A percentile compares a stretch with the other conserved stretches of the same genome.
These are phyloP conservation scores for Bombus terrestris DNA, from an alignment of 1,140 invertebrate genomes.

Conservation along the genomic window DNA sequence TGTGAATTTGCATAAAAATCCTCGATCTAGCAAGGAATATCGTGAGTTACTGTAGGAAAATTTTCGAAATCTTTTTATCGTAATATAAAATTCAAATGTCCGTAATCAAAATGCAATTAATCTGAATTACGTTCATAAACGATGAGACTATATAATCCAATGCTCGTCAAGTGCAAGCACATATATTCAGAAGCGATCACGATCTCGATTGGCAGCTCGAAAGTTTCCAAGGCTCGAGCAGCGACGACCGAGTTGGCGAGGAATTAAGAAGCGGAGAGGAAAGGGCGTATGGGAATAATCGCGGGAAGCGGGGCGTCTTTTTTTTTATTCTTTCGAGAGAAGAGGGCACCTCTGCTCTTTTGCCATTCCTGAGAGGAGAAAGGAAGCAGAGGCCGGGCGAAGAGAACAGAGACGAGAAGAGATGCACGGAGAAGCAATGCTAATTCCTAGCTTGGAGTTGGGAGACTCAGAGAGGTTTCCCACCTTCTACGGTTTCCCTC, in stretches of 20 bases:
- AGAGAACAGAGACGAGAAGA: constrained; percentile 57
- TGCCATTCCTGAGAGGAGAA: constrained; percentile 15
- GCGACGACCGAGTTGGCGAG: constrained; percentile 16
- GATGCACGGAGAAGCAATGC: constrained; percentile 68
- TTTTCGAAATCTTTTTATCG: too few species aligned
- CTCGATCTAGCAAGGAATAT: too few species aligned
- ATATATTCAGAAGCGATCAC: neutral
- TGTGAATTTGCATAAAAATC: too few species aligned
- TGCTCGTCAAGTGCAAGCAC: too few species aligned
- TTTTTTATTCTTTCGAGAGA: constrained; percentile 38
- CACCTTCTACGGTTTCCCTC: constrained; percentile 82
- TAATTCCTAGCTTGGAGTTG: constrained; percentile 79
- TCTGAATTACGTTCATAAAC: neutral
- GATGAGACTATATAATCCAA: neutral
- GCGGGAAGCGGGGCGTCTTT: constrained; percentile 47
- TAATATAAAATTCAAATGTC: too few species aligned
- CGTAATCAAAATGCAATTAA: neutral
- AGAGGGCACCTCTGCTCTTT: constrained; percentile 18
- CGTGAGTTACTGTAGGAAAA: too few species aligned
- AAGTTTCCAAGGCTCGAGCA: constrained; percentile 48
- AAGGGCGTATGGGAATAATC: constrained; percentile 51
- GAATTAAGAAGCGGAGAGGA: constrained; percentile 29
- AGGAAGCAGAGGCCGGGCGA: constrained; percentile 1
- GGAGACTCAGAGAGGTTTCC: constrained; percentile 81
- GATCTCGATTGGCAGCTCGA: constrained; percentile 38